A percentile compares a stretch with the other conserved stretches of the same genome.
Evolutionary conservation across 2,113 vertebrate genomes (phyloP).

Genomic region (Pandion haliaetus): DNA sequence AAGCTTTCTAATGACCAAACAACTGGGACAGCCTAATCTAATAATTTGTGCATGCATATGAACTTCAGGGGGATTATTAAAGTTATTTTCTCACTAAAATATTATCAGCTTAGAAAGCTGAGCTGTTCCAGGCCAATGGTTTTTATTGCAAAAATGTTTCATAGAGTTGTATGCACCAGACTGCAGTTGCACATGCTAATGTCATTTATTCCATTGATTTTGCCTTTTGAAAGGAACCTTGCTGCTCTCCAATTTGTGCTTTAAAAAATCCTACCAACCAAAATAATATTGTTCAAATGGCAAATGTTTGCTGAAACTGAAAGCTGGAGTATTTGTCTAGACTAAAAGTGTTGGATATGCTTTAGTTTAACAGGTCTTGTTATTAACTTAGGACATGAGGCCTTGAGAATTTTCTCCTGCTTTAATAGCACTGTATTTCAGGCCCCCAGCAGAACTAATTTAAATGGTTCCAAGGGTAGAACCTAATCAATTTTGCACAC

Average conservation of each 20-base stretch:
- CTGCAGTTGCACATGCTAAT: background rate
- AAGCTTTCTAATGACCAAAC: constrained; percentile 46
- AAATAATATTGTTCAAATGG: background rate
- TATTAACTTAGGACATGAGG: background rate
- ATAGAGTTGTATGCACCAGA: background rate
- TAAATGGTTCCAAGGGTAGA: background rate
- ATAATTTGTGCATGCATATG: constrained; percentile 50
- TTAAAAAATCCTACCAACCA: background rate
- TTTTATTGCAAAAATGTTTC: constrained; percentile 20
- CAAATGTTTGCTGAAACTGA: background rate
- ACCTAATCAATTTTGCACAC: background rate
- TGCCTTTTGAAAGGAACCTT: background rate
- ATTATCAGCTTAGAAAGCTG: constrained; percentile 30
- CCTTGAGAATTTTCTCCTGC: background rate
- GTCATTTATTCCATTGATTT: background rate
- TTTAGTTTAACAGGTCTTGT: background rate
- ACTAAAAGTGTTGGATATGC: background rate
- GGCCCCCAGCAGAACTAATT: background rate
- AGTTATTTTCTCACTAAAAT: constrained; percentile 59
- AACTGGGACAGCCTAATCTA: constrained; percentile 56
- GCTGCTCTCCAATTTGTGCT: background rate
- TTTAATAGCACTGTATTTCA: background rate
- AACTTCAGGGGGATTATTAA: constrained; percentile 53
- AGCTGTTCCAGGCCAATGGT: background rate
- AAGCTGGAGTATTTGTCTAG: background rate